Evolutionary conservation across 2,888 invertebrate genomes (phyloP), one percentile per base, ranked within the genome.

Genomic region (Acheta domesticus): DNA sequence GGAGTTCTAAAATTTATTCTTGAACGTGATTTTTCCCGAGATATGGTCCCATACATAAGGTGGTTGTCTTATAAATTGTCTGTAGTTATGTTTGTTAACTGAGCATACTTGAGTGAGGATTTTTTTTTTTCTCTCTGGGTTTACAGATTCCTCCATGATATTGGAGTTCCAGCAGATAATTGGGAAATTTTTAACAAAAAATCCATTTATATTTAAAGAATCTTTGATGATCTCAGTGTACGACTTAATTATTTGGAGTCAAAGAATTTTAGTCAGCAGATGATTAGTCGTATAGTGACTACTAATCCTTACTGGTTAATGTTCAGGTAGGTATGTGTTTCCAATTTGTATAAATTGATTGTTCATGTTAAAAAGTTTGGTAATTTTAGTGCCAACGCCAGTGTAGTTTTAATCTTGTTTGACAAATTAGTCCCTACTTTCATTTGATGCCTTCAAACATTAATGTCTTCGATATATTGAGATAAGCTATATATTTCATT

Each of bases 161-260:
- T 91, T 83, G 93, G 93, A 1, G 88, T 98, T 11, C 85, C 89
- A 1, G 86, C 90, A 23, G 91, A 93, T 49, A 84, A 88, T 12
- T 97, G 79, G 96, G 95, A 1, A 85, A 19, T 89, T 93, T 83
- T 87, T 98, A 14, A 95, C 96, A 0, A 93, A 91, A 86, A 96
- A 95, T 88, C 96, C 97, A 0, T 86, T 91, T 81, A 91, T 98
- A 82, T 92, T 98, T 81, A 90, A 91, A 84, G 91, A 94, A 85
- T 87, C 90, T 81, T 96, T 76, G 92, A 93, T 78, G 90, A 96
- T 86, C 88, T 98, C 80, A 86, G 92, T 86, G 91, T 93, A 0
- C 90, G 96, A 83, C 88, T 97, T 19, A 93, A 95, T 85, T 99
- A 98, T 87, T 89, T 99, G 79, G 87, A 91, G 83, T 93, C 93